phyloP scores from a whole-genome alignment of 2,888 invertebrate genomes.

The Eristalis intricaria region DNA sequence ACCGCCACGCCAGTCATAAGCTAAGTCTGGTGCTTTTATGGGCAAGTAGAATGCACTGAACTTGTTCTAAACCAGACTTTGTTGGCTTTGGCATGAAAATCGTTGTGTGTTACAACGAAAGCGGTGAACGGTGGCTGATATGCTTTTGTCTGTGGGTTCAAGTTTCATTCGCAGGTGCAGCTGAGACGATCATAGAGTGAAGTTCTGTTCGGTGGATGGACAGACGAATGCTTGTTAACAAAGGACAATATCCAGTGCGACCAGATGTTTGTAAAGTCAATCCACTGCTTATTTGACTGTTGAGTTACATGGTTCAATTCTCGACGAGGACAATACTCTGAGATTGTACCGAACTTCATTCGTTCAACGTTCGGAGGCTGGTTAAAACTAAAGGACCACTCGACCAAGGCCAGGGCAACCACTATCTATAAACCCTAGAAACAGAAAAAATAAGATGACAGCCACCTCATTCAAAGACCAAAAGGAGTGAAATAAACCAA shows the following conservation, averaged over 20 bases:
- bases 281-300: too few species aligned
- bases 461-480: too few species aligned
- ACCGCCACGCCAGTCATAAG: background rate
- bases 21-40: conserved; percentile 27
- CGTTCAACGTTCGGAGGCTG: too few species aligned
- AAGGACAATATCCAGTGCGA: background rate
- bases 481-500: too few species aligned
- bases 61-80: conserved; percentile 40
- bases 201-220: background rate
- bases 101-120: background rate
- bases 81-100: conserved; percentile 40
- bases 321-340: too few species aligned
- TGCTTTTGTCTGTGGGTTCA: conserved; percentile 8
- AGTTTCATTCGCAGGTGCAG: conserved; percentile 39
- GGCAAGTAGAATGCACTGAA: conserved; percentile 43
- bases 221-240: too few species aligned
- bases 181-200: conserved; percentile 24
- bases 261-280: background rate
- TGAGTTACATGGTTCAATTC: too few species aligned
- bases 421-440: too few species aligned
- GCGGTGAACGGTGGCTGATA: background rate
- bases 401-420: too few species aligned
- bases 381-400: too few species aligned
- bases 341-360: too few species aligned
- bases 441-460: too few species aligned